Evolutionary conservation across 1,140 invertebrate genomes (phyloP).

Genomic region (Meloidogyne floridensis): DNA sequence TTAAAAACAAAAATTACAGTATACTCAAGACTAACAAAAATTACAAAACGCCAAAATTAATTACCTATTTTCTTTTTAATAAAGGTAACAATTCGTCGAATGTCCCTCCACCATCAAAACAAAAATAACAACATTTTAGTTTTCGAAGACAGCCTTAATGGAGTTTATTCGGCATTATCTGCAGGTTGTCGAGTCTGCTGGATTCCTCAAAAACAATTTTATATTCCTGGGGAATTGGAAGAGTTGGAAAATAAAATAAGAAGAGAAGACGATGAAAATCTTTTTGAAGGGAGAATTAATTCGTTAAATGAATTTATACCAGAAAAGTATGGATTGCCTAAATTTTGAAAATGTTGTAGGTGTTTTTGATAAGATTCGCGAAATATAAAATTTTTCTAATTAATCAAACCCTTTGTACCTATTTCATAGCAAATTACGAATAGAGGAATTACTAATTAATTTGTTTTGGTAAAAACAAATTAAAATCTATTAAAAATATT

Average conservation of each 20-base stretch:
- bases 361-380: too few relatives aligned
- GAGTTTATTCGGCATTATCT: background rate
- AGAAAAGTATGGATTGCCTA: background rate
- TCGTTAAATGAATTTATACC: background rate
- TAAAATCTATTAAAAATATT: too few relatives aligned
- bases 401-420: too few relatives aligned
- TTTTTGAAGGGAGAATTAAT: background rate
- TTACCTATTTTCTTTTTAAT: background rate
- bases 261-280: background rate
- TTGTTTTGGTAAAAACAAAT: too few relatives aligned
- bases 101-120: background rate
- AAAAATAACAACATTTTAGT: background rate
- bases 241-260: background rate
- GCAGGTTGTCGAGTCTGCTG: background rate
- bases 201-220: background rate
- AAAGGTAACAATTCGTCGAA: background rate
- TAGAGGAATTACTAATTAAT: too few relatives aligned
- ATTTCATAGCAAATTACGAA: too few relatives aligned
- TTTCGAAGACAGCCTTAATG: background rate
- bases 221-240: background rate
- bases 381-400: too few relatives aligned
- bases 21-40: background rate
- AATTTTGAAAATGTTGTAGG: background rate
- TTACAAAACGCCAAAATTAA: background rate
- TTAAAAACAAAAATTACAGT: background rate